Percentiles rank a stretch among this genome's conserved stretches.
These are phyloP conservation scores for Druon quercuslanigerum DNA, from an alignment of 1,140 invertebrate species.

Conservation along the genomic window DNA sequence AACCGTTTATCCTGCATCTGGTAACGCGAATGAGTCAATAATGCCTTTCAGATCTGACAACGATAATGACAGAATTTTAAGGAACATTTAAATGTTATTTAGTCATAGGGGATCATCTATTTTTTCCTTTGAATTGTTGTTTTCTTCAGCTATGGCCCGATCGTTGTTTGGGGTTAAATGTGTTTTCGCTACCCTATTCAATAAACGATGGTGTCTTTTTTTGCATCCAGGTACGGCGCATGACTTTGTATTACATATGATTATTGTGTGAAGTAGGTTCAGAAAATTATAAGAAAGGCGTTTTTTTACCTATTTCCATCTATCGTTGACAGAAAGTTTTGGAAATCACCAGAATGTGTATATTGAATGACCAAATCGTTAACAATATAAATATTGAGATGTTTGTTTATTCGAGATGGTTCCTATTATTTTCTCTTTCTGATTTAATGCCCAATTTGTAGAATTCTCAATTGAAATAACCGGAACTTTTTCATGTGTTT, in stretches of 20 bases:
- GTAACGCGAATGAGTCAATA: neutral
- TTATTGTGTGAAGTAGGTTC: neutral
- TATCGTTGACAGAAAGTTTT: too few species aligned
- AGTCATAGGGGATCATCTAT: neutral
- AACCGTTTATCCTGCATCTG: neutral
- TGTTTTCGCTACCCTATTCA: neutral
- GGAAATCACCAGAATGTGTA: too few species aligned
- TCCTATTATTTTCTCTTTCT: too few species aligned
- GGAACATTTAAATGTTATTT: neutral
- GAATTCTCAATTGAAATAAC: too few species aligned
- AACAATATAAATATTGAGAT: too few species aligned
- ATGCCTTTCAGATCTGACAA: neutral
- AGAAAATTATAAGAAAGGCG: conserved; percentile 25
- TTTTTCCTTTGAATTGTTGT: neutral
- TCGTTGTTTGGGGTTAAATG: neutral
- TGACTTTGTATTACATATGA: neutral
- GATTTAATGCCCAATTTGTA: too few species aligned
- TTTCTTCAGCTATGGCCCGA: neutral
- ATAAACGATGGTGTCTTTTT: neutral
- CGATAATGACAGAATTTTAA: neutral
- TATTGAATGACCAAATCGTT: too few species aligned
- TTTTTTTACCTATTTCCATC: neutral
- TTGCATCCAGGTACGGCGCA: conserved; percentile 2
- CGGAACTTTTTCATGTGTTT: too few species aligned
- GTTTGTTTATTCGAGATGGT: too few species aligned